phyloP scores from a whole-genome alignment of 2,113 vertebrate species.

The Danionella cerebrum region DNA sequence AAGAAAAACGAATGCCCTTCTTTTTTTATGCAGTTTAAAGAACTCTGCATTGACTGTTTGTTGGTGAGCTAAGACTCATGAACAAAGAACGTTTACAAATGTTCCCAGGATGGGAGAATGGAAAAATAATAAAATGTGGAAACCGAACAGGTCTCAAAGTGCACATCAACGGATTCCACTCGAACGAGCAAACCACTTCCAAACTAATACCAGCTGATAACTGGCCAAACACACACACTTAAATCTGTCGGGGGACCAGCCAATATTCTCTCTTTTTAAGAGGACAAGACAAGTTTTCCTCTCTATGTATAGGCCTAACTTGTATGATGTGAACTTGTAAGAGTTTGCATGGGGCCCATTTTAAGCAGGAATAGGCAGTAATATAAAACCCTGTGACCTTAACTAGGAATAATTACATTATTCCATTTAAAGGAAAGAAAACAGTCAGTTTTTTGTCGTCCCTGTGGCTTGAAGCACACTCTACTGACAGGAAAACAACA shows the following conservation, averaged over 20 bases:
- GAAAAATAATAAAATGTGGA: slow-evolving; percentile 28
- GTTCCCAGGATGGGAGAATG: slow-evolving; percentile 26
- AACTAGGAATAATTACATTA: too few relatives aligned
- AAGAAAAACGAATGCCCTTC: too few relatives aligned
- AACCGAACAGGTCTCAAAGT: background rate
- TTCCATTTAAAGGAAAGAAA: too few relatives aligned
- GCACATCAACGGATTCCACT: slow-evolving; percentile 7
- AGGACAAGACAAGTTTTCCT: background rate
- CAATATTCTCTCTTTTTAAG: background rate
- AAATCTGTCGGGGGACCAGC: background rate
- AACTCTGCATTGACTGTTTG: background rate
- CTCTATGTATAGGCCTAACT: background rate
- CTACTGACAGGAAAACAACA: too few relatives aligned
- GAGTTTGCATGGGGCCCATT: too few relatives aligned
- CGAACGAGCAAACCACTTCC: slow-evolving; percentile 6
- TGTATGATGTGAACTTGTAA: too few relatives aligned
- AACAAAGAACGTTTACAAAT: slow-evolving; percentile 18
- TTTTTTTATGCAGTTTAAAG: too few relatives aligned
- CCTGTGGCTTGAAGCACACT: too few relatives aligned
- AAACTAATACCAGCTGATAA: background rate
- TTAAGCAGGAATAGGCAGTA: too few relatives aligned
- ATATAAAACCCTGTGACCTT: too few relatives aligned
- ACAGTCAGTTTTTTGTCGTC: too few relatives aligned
- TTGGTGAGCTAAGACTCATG: background rate
- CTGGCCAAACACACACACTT: background rate